Conservation (phyloP, 2,797 vertebrate species). For the Notolabrus celidotus region DNA sequence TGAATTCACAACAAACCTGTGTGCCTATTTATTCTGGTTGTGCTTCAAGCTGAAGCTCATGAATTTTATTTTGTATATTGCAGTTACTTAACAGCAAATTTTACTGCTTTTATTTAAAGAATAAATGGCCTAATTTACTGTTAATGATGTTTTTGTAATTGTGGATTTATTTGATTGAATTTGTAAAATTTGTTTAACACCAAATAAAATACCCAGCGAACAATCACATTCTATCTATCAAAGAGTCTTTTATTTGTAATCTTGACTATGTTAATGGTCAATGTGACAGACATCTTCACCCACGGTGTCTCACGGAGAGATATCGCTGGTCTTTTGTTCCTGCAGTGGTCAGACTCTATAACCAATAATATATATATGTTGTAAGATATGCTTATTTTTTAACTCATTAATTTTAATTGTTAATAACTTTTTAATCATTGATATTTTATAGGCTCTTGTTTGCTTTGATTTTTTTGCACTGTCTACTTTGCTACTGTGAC, state of each 20-base stretch:
- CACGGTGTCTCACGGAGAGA: too few relatives aligned
- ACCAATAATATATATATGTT: too few relatives aligned
- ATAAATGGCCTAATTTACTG: conserved; percentile 28
- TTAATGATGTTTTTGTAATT: conserved; percentile 53
- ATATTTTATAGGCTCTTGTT: too few relatives aligned
- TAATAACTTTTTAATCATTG: too few relatives aligned
- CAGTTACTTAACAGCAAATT: conserved; percentile 33
- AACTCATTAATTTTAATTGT: too few relatives aligned
- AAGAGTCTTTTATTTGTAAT: background rate
- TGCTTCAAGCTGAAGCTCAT: conserved; percentile 37
- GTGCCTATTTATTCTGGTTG: conserved; percentile 76
- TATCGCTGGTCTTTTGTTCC: too few relatives aligned
- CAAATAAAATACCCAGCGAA: conserved; percentile 62
- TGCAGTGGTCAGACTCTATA: too few relatives aligned
- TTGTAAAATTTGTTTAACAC: conserved; percentile 58
- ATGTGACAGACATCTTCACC: too few relatives aligned
- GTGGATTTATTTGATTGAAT: conserved; percentile 42
- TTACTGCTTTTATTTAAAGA: conserved; percentile 52
- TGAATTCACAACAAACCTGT: conserved; percentile 58
- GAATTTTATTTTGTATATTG: conserved; percentile 51
- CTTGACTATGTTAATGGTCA: too few relatives aligned
- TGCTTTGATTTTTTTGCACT: too few relatives aligned
- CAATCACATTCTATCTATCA: background rate
- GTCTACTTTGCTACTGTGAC: too few relatives aligned
- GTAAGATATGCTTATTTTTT: too few relatives aligned